A percentile compares a stretch with the other conserved stretches of the same genome.
Evolutionary conservation across 2,113 vertebrate genomes (phyloP).

Genomic region (Symphodus melops): DNA sequence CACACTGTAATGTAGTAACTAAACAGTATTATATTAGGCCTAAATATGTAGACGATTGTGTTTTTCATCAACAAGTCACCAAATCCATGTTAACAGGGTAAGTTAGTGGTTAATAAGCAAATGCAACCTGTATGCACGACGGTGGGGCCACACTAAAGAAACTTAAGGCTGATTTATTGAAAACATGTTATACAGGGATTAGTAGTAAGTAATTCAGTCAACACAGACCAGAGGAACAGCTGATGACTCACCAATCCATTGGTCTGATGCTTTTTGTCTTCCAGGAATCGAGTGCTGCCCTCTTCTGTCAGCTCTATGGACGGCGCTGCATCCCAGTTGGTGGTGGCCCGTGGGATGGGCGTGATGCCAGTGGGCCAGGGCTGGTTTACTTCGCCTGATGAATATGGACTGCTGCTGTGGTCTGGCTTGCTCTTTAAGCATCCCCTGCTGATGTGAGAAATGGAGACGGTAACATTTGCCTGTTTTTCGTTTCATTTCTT

Average conservation of each 20-base stretch:
- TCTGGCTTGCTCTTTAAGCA: background rate
- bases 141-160: background rate
- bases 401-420: constrained; percentile 65
- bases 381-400: constrained; percentile 35
- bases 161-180: constrained; percentile 6
- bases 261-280: constrained; percentile 51
- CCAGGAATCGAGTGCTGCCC: constrained; percentile 19
- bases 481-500: too few species aligned
- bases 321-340: constrained; percentile 26
- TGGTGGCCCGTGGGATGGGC: constrained; percentile 77
- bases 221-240: background rate
- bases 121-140: background rate
- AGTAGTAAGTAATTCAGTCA: background rate
- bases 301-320: constrained; percentile 77
- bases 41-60: background rate
- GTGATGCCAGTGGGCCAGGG: constrained; percentile 67
- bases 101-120: background rate
- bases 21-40: background rate
- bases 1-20: background rate
- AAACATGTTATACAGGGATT: background rate
- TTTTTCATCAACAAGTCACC: constrained; percentile 17
- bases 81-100: constrained; percentile 1
- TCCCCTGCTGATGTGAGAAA: constrained; percentile 29
- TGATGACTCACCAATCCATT: constrained; percentile 79
- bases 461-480: background rate